phyloP scores from a whole-genome alignment of 64 coral and sea anemone species.

The Actinia tenebrosa region DNA sequence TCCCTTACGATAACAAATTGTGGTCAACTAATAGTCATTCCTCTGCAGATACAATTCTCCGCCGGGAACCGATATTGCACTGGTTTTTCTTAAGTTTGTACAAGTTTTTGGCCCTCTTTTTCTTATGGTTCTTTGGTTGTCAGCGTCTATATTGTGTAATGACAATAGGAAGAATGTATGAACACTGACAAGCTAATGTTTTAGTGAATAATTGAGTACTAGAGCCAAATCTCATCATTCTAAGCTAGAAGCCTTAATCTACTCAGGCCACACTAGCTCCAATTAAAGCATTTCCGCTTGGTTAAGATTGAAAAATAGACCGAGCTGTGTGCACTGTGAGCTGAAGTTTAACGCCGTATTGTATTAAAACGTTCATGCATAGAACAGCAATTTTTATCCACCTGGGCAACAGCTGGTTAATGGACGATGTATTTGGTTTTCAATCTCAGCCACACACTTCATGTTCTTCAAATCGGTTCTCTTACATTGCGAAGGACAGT shows the following conservation, averaged over 20 bases:
- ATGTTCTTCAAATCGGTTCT: too few species aligned
- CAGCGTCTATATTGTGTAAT: neutral
- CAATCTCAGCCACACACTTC: too few species aligned
- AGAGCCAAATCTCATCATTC: neutral
- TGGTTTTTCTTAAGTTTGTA: neutral
- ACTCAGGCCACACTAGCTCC: neutral
- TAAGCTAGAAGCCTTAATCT: neutral
- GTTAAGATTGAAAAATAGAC: neutral
- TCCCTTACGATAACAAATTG: neutral
- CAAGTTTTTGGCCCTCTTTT: neutral
- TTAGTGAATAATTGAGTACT: neutral
- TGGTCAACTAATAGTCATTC: neutral
- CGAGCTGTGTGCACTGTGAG: neutral
- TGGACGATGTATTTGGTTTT: neutral
- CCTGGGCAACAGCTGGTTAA: neutral
- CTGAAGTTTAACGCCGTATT: neutral
- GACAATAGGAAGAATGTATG: neutral
- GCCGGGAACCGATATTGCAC: neutral
- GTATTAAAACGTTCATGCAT: conserved; percentile 6
- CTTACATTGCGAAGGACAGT: neutral
- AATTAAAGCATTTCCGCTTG: conserved; percentile 12
- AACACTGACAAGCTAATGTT: neutral
- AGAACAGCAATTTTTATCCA: neutral
- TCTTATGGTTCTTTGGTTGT: neutral
- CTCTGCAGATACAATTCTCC: neutral